Base-by-base conservation (phyloP, 2,888 invertebrate species). In the Rhagonycha lutea region DNA sequence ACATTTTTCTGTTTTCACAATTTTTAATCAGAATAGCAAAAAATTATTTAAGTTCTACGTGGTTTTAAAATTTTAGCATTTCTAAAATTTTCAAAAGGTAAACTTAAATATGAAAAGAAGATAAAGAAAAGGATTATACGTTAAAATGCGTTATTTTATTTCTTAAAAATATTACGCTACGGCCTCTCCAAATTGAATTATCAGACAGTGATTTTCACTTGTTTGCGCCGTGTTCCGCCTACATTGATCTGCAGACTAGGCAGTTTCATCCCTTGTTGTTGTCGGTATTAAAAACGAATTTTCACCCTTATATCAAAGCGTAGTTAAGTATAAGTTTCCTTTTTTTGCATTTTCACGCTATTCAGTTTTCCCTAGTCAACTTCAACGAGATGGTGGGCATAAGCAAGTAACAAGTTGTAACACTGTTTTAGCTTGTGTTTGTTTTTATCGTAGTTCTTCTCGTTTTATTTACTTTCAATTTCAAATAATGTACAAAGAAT, bases 121-220 rank as follows among this genome's bases (percentile, higher is more conserved):
- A 47, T 47, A 47, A 47, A 12, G 47, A 47, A 47, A 47, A 47
- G 47, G 47, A 47, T 47, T 47, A 47, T 47, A 47, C 47, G 47
- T n/a, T n/a, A 47, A 47, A 47, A 47, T n/a, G 47, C n/a, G 47
- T 47, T 28, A 68, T n/a, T 14, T 47, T 47, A 47, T 65, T 76
- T 76, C 71, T 70, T 67, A 60, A 71, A 73, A 71, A 78, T 69
- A 69, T 73, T 73, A 74, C 82, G 80, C 78, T 79, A 79, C 82
- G 79, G 79, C 82, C 79, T 79, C 78, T 79, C 81, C 82, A 84
- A 84, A 85, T 85, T 84, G 83, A 85, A 84, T 85, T 85, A 85
- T 82, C 81, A 75, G 81, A 81, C 83, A 83, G 84, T 85, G 85
- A 85, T 85, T 85, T 85, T 85, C 85, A 84, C 85, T 85, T 85